Conservation (phyloP, 92 coral and sea anemone genomes). For the Zoanthus solanderi region DNA sequence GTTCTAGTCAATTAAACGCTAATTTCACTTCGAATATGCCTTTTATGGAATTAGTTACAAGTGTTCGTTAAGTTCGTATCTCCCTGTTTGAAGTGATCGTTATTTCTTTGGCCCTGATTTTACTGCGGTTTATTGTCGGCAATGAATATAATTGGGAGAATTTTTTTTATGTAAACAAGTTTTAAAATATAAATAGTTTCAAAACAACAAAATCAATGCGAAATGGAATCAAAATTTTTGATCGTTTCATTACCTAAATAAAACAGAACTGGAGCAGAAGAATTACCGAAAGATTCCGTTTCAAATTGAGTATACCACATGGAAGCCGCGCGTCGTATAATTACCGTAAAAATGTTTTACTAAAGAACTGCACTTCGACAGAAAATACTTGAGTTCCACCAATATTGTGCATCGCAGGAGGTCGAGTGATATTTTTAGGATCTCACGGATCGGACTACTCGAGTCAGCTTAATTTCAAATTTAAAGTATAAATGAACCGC, state of each 20-base stretch:
- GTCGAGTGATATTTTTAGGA: not conserved
- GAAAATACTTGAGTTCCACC: not conserved
- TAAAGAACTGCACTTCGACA: not conserved
- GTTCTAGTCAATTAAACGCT: not conserved
- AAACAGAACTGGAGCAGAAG: not conserved
- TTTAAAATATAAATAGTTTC: not conserved
- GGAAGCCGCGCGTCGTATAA: not conserved
- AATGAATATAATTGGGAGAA: slow-evolving; percentile 11
- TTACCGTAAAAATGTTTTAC: not conserved
- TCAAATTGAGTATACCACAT: not conserved
- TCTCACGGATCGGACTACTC: not conserved
- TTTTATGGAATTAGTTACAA: slow-evolving; percentile 27
- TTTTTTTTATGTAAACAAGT: not conserved
- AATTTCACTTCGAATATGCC: slow-evolving; percentile 2
- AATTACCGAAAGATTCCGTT: not conserved
- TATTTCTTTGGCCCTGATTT: not conserved
- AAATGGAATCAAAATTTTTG: not conserved
- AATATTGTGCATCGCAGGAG: not conserved
- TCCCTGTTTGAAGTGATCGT: not conserved
- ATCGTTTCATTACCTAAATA: not conserved
- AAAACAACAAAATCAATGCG: slow-evolving; percentile 2
- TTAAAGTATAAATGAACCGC: not conserved
- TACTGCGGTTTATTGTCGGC: slow-evolving; percentile 16
- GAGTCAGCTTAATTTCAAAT: not conserved
- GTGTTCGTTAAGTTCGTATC: not conserved